phyloP scores from a whole-genome alignment of 1,140 invertebrate genomes.

The Bilobella aurantiaca region DNA sequence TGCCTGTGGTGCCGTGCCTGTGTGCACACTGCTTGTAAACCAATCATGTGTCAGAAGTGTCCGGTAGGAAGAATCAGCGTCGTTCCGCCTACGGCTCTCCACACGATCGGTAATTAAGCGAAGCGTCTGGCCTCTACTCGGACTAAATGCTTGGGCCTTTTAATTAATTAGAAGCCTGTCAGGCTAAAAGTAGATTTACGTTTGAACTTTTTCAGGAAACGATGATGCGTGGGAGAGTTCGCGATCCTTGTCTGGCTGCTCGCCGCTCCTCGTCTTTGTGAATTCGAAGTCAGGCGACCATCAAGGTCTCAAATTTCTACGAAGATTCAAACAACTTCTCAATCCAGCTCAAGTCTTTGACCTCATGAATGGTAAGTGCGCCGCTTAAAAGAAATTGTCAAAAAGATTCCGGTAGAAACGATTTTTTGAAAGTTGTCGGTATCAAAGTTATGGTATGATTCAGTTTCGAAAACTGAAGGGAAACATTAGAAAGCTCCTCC shows the following conservation, averaged over 20 bases:
- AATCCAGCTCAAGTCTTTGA: conserved; percentile 98
- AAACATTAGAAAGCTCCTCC: no score
- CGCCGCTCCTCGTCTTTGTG: conserved; percentile 86
- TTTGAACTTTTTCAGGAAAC: conserved; percentile 41
- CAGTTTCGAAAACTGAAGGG: no score
- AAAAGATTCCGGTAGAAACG: no score
- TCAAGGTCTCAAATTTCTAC: conserved; percentile 89
- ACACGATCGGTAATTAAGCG: conserved; percentile 61
- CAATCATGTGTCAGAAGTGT: conserved; percentile 58
- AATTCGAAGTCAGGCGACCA: conserved; percentile 97
- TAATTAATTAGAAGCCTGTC: no score
- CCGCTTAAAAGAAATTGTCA: no score
- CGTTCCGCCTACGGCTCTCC: conserved; percentile 81
- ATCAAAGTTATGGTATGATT: no score
- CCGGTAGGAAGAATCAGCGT: conserved; percentile 80
- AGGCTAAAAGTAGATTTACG: no score
- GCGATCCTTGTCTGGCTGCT: conserved; percentile 52
- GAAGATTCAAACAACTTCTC: conserved; percentile 86
- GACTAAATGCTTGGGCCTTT: no score
- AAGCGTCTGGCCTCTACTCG: neutral
- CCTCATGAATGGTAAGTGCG: conserved; percentile 59
- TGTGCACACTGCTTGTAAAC: conserved; percentile 78
- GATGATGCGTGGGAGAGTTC: conserved; percentile 85
- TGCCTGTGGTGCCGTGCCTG: conserved; percentile 91
- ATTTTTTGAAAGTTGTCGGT: no score